Percentiles rank a stretch among this genome's conserved stretches.
Evolutionary conservation across 2,113 vertebrate genomes (phyloP).

Genomic region (Microtus montanus): DNA sequence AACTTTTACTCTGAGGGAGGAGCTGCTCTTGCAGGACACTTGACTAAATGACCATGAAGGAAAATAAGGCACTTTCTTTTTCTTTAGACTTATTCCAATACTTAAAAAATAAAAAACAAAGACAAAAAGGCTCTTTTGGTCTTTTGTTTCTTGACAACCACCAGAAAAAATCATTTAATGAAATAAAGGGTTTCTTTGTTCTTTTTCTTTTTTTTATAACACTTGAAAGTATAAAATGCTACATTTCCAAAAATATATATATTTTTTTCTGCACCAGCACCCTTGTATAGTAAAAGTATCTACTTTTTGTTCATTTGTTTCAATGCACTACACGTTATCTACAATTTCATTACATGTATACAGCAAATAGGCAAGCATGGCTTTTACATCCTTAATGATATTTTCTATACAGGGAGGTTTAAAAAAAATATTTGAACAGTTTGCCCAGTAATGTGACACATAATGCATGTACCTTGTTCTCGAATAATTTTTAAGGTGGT

Average conservation of each 20-base stretch:
- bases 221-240: constrained; percentile 98
- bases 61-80: constrained; percentile 96
- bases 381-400: constrained; percentile 95
- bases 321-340: constrained; percentile 94
- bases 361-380: constrained; percentile 96
- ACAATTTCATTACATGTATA: constrained; percentile 96
- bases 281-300: constrained; percentile 93
- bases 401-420: constrained; percentile 92
- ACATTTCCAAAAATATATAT: constrained; percentile 96
- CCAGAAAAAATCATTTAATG: constrained; percentile 93
- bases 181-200: constrained; percentile 98
- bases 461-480: constrained; percentile 93
- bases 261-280: constrained; percentile 94
- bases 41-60: constrained; percentile 91
- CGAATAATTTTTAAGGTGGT: constrained; percentile 84
- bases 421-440: constrained; percentile 91
- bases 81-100: constrained; percentile 93
- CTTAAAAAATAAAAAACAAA: constrained; percentile 90
- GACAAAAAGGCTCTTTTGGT: constrained; percentile 94
- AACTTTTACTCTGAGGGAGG: constrained; percentile 86
- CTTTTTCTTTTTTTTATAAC: constrained; percentile 92
- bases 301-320: constrained; percentile 91
- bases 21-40: constrained; percentile 89
- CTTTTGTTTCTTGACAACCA: constrained; percentile 93
- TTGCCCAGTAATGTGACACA: constrained; percentile 92